Conservation (phyloP, 2,888 invertebrate species). For the Sphaerophoria rueppellii region DNA sequence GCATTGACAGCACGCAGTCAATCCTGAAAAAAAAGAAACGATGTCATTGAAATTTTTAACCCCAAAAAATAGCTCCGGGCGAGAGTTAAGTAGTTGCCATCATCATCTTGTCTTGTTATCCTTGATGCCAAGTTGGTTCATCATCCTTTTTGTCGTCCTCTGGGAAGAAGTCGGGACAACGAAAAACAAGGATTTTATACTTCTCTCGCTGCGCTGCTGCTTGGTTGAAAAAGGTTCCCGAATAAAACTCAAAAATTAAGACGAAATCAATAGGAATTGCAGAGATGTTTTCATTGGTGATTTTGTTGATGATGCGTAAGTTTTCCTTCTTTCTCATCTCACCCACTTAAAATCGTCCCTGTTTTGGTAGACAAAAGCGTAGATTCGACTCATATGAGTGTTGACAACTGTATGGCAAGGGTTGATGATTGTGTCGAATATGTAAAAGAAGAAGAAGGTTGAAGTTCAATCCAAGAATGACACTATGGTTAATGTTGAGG, state of each 20-base stretch:
- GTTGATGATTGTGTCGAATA: constrained; percentile 56
- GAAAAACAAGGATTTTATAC: constrained; percentile 51
- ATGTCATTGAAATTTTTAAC: constrained; percentile 68
- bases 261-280: constrained; percentile 72
- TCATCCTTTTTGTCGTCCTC: constrained; percentile 16
- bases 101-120: constrained; percentile 60
- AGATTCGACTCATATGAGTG: constrained; percentile 48
- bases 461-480: constrained; percentile 58
- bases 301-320: constrained; percentile 60
- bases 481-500: constrained; percentile 68
- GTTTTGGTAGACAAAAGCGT: background rate
- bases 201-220: background rate
- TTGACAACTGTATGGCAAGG: constrained; percentile 63
- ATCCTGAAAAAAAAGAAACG: constrained; percentile 61
- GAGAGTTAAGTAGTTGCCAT: background rate
- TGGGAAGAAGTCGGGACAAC: constrained; percentile 47
- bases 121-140: constrained; percentile 53
- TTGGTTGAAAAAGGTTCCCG: constrained; percentile 15
- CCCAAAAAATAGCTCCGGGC: constrained; percentile 11
- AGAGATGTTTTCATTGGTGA: constrained; percentile 58
- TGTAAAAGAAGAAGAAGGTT: constrained; percentile 34
- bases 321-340: constrained; percentile 28
- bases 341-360: constrained; percentile 27
- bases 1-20: constrained; percentile 66
- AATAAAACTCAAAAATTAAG: constrained; percentile 71